Conservation (phyloP, 2,797 vertebrate species). For the Lutjanus argentimaculatus region DNA sequence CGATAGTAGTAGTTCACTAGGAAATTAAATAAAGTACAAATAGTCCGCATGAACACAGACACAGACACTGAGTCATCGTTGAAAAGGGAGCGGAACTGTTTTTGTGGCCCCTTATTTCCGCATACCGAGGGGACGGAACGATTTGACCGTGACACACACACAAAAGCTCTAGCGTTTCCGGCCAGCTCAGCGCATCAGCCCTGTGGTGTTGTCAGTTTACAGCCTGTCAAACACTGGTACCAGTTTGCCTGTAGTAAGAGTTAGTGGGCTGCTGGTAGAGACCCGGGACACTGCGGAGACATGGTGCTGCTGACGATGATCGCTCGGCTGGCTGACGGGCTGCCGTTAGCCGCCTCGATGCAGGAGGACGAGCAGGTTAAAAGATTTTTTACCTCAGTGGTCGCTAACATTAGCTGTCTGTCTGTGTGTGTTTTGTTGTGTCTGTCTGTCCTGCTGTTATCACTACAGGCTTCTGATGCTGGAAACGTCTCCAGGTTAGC, state of each 20-base stretch:
- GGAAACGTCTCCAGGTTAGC: conserved; percentile 1
- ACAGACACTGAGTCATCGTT: neutral
- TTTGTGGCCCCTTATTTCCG: neutral
- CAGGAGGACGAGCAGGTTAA: conserved; percentile 97
- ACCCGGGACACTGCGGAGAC: conserved; percentile 37
- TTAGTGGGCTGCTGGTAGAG: conserved; percentile 21
- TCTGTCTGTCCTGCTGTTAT: neutral
- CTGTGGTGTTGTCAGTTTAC: conserved; percentile 78
- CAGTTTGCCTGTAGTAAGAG: conserved; percentile 2
- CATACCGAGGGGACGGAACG: neutral
- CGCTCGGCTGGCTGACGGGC: conserved; percentile 95
- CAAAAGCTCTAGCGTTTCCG: conserved; percentile 81
- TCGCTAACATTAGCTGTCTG: conserved; percentile 1
- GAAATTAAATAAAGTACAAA: neutral
- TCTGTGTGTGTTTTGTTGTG: neutral
- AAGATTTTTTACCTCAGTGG: neutral
- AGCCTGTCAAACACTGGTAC: conserved; percentile 49
- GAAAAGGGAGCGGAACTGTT: conserved; percentile 56
- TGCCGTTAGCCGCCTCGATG: conserved; percentile 96
- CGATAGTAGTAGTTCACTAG: neutral
- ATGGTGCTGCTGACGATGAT: conserved; percentile 99
- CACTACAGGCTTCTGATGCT: neutral
- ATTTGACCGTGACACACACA: conserved; percentile 56
- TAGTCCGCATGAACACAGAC: neutral
- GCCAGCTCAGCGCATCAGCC: conserved; percentile 88